A percentile compares a stretch with the other conserved stretches of the same genome.
Conservation (phyloP, 2,888 invertebrate genomes). For the Aplocera efformata region DNA sequence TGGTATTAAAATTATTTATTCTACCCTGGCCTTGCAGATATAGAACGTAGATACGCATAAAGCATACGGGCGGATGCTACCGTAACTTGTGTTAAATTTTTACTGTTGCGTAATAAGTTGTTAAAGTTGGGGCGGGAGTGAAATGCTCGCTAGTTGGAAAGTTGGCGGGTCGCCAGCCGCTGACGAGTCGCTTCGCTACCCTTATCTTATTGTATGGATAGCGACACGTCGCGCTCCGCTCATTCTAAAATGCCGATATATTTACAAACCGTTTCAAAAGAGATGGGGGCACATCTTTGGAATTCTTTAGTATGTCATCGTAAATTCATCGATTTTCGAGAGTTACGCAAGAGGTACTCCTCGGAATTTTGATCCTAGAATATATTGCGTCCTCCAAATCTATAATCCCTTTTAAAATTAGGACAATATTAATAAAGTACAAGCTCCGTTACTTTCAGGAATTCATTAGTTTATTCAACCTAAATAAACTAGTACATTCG, state of each 20-base stretch:
- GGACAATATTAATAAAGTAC: no score
- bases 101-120: constrained; percentile 49
- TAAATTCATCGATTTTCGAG: no score
- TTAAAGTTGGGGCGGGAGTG: constrained; percentile 33
- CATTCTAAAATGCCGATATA: constrained; percentile 26
- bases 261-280: constrained; percentile 9
- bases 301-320: background rate
- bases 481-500: no score
- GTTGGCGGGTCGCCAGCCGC: constrained; percentile 58
- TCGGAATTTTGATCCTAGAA: no score
- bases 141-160: constrained; percentile 34
- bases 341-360: no score
- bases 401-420: no score
- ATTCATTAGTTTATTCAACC: no score
- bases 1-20: no score
- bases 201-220: constrained; percentile 51
- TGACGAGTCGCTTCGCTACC: constrained; percentile 49
- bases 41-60: no score
- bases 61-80: constrained; percentile 3
- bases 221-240: constrained; percentile 44
- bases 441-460: no score
- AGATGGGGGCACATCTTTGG: constrained; percentile 1
- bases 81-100: constrained; percentile 26
- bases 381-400: no score
- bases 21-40: no score